phyloP scores from a whole-genome alignment of 92 coral and sea anemone genomes.

The Porites cylindrica region DNA sequence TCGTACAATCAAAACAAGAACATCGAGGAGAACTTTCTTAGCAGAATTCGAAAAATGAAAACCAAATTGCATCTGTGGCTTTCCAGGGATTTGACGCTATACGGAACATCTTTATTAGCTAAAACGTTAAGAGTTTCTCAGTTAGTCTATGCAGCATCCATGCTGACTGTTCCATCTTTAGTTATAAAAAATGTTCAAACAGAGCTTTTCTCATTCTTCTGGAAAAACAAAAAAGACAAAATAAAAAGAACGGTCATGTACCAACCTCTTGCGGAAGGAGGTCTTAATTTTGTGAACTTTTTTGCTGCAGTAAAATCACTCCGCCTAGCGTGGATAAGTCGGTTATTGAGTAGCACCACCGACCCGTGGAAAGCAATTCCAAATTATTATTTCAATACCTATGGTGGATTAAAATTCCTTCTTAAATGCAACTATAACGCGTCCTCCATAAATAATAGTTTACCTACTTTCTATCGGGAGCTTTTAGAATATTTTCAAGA shows the following conservation, averaged over 20 bases:
- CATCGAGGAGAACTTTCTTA: not conserved
- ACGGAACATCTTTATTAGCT: not conserved
- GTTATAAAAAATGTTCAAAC: slow-evolving; percentile 6
- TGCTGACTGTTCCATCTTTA: slow-evolving; percentile 13
- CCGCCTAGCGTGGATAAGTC: not conserved
- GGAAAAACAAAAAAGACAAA: slow-evolving; percentile 7
- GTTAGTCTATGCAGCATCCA: slow-evolving; percentile 9
- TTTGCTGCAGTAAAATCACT: not conserved
- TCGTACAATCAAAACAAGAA: not conserved
- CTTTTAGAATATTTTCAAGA: not conserved
- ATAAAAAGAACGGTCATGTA: too few relatives aligned
- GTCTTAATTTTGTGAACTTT: not conserved
- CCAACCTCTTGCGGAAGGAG: not conserved
- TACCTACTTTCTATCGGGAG: not conserved
- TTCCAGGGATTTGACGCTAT: not conserved
- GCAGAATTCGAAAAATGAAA: too few relatives aligned
- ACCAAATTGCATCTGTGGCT: too few relatives aligned
- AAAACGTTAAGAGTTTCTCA: slow-evolving; percentile 9
- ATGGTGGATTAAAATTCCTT: not conserved
- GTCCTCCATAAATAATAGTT: too few relatives aligned
- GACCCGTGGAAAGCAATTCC: slow-evolving; percentile 1
- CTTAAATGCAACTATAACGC: not conserved
- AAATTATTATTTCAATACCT: not conserved
- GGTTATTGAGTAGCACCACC: not conserved
- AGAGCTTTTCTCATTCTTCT: slow-evolving; percentile 9